phyloP scores from a whole-genome alignment of 2,113 vertebrate genomes.

The Bufo gargarizans region DNA sequence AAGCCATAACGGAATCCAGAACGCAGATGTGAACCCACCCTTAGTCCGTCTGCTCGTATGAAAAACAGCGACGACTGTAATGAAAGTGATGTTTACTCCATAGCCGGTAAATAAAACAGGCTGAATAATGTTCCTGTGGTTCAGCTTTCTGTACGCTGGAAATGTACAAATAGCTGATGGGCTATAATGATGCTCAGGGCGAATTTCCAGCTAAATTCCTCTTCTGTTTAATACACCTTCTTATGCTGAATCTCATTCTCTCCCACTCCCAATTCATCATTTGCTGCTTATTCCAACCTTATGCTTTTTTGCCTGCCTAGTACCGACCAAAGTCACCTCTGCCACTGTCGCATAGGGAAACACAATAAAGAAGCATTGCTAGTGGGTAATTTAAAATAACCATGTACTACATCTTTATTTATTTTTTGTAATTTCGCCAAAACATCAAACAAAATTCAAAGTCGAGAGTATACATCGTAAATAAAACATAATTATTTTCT shows the following conservation, averaged over 20 bases:
- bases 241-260: constrained; percentile 8
- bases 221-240: not conserved
- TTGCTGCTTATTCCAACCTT: not conserved
- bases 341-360: not conserved
- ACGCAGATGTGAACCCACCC: too few species aligned
- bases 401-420: constrained; percentile 73
- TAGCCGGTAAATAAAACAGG: constrained; percentile 3
- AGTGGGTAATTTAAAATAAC: constrained; percentile 62
- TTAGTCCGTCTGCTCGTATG: not conserved
- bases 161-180: not conserved
- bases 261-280: not conserved
- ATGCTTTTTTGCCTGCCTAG: not conserved
- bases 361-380: constrained; percentile 33
- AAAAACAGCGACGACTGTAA: not conserved
- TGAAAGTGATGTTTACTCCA: not conserved
- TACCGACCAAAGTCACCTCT: constrained; percentile 11
- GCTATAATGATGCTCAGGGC: constrained; percentile 13
- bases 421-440: constrained; percentile 64
- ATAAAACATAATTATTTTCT: constrained; percentile 65
- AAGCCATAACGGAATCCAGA: too few species aligned
- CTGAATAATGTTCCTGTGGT: constrained; percentile 15
- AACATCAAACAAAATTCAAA: constrained; percentile 67
- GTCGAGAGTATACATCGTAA: constrained; percentile 69
- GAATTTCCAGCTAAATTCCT: not conserved
- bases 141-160: not conserved